Evolutionary conservation across 2,888 invertebrate species (phyloP).

Genomic region (Leptopilina myrica): DNA sequence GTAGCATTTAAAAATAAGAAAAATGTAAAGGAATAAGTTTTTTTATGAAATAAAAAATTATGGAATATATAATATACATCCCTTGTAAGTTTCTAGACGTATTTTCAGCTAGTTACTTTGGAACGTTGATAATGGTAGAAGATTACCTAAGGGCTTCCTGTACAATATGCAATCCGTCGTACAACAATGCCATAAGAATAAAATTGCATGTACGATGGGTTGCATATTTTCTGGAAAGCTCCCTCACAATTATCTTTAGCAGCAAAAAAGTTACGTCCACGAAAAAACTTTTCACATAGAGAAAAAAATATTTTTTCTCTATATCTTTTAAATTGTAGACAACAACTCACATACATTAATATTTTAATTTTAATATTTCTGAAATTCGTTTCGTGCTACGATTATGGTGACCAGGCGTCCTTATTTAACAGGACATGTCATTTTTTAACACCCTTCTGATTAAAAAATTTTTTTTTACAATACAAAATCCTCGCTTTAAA

Average conservation of each 20-base stretch:
- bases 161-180: conserved; percentile 16
- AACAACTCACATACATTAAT: no score
- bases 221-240: not conserved
- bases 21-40: no score
- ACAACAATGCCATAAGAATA: conserved; percentile 8
- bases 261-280: not conserved
- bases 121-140: not conserved
- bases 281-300: not conserved
- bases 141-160: not conserved
- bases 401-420: no score
- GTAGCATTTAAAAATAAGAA: no score
- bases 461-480: no score
- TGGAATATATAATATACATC: not conserved
- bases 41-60: not conserved
- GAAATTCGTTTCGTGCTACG: no score
- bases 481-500: no score
- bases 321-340: no score
- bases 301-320: not conserved
- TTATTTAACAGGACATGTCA: no score
- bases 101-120: not conserved
- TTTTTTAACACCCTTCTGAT: no score
- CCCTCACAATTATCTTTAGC: not conserved
- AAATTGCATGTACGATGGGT: conserved; percentile 12
- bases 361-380: no score
- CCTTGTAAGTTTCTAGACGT: not conserved